Percentiles rank a stretch among this genome's conserved stretches.
These are phyloP conservation scores for Neodiprion fabricii DNA, from an alignment of 1,140 invertebrate species.

Conservation along the genomic window DNA sequence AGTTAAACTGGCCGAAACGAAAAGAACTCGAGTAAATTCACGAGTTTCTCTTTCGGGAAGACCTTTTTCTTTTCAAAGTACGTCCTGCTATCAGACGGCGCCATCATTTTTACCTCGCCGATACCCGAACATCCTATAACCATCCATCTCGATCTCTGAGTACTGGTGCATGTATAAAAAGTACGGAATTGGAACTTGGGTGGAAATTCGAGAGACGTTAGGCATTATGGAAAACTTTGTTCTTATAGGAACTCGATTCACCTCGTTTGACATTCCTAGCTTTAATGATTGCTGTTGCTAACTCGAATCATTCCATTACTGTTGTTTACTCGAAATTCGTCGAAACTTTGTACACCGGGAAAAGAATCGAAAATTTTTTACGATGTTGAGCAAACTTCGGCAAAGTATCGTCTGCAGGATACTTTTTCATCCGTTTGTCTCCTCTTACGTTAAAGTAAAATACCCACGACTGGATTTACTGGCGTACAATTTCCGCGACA, in stretches of 20 bases:
- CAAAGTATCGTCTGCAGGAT: too few relatives aligned
- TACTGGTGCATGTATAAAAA: neutral
- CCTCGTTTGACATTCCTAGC: too few relatives aligned
- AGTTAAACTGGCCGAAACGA: neutral
- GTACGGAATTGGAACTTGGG: neutral
- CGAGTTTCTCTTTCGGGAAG: neutral
- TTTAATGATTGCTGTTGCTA: too few relatives aligned
- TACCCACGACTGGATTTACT: too few relatives aligned
- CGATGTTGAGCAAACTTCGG: too few relatives aligned
- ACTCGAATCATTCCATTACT: too few relatives aligned
- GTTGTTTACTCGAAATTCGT: too few relatives aligned
- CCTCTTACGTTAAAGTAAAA: too few relatives aligned
- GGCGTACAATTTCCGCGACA: too few relatives aligned
- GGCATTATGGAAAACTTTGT: neutral
- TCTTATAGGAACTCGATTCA: neutral
- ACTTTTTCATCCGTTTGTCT: too few relatives aligned
- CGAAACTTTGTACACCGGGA: too few relatives aligned
- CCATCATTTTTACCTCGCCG: neutral
- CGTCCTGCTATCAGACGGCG: neutral
- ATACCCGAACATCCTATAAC: neutral
- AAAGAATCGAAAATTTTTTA: too few relatives aligned
- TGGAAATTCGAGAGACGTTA: neutral
- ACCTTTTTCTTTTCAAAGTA: neutral
- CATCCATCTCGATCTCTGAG: neutral
- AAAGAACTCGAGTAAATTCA: neutral